Base-by-base conservation (phyloP, 2,888 invertebrate species). In the Xanthia icteritia region DNA sequence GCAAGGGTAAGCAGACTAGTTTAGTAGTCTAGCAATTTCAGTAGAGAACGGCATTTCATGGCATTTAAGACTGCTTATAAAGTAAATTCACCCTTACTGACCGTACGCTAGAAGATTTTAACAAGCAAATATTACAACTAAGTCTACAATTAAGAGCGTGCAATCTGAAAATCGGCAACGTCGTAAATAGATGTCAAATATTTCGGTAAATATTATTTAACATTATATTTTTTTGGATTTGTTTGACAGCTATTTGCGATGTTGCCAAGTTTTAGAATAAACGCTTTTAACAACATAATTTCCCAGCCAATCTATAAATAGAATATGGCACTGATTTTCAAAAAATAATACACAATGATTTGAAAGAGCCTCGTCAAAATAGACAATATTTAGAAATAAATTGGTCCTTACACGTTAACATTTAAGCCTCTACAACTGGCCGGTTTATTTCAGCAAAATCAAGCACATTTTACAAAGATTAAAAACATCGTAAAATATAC, bases 371-470 rank as follows among this genome's bases (percentile, higher is more conserved):
- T 88, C 89, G 42, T 77, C 56, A 77, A 64, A 61, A 79, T 79
- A 51, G 39, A 17, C 36, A 63, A 15, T 61, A 80, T 9, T 76
- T 61, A 75, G 45, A 39, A 71, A 58, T 75, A 81, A 42, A 83
- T 82, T 87, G 81, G 79, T 83, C 81, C 86, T 83, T 86, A 84
- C 2, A 72, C 36, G 9, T 73, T 61, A 79, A 81, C 23, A 63
- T 72, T 67, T 73, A 81, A 89, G 89, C 89, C 89, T 89, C 89
- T 82, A 36, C 64, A 77, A 82, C 72, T 89, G 88, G 88, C 88
- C 70, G 45, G 56, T 77, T 71, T 48, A 13, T n/a, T 61, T 4
- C 3, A 77, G 58, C 71, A 51, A 36, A 39, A 45, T 54, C 5
- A 65, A 66, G 60, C 60, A 74, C 71, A 23, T 27, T 73, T 70